Conservation (phyloP, 2,888 invertebrate genomes). For the Thereva unica region DNA sequence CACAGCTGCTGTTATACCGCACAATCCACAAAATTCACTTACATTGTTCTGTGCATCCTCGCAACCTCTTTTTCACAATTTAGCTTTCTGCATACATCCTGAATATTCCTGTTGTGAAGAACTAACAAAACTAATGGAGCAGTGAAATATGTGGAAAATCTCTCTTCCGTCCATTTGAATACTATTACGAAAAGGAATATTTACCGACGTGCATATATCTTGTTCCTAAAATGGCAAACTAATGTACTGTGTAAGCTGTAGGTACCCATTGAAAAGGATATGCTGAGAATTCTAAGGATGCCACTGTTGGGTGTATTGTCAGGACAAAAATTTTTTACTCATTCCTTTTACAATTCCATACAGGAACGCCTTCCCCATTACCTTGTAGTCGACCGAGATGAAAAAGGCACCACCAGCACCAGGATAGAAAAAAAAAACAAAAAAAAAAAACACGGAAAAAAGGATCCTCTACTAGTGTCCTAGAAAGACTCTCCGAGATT, state of each 20-base stretch:
- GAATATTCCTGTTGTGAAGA: slow-evolving; percentile 12
- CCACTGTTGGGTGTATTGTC: slow-evolving; percentile 27
- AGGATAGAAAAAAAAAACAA: slow-evolving; percentile 6
- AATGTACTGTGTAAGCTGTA: slow-evolving; percentile 38
- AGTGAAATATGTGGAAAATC: slow-evolving; percentile 41
- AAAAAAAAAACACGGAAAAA: neutral
- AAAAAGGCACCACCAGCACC: slow-evolving; percentile 9
- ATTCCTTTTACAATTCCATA: slow-evolving; percentile 19
- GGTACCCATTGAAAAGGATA: slow-evolving; percentile 29
- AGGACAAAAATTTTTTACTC: slow-evolving; percentile 23
- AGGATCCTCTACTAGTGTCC: slow-evolving; percentile 2
- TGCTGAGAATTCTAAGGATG: slow-evolving; percentile 24
- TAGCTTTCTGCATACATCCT: slow-evolving; percentile 13
- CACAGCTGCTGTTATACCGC: no score
- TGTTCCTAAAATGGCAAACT: slow-evolving; percentile 35
- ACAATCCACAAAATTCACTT: slow-evolving; percentile 1
- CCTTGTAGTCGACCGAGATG: slow-evolving; percentile 24
- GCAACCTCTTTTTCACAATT: slow-evolving; percentile 7
- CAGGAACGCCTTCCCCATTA: slow-evolving; percentile 17
- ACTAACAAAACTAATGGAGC: slow-evolving; percentile 40
- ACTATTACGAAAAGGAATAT: slow-evolving; percentile 32
- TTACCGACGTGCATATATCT: slow-evolving; percentile 34
- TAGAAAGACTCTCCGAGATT: slow-evolving; percentile 27
- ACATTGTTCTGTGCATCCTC: slow-evolving; percentile 6
- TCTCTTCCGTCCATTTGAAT: slow-evolving; percentile 40